Conservation (phyloP, 2,888 invertebrate species). For the Acleris sparsana region DNA sequence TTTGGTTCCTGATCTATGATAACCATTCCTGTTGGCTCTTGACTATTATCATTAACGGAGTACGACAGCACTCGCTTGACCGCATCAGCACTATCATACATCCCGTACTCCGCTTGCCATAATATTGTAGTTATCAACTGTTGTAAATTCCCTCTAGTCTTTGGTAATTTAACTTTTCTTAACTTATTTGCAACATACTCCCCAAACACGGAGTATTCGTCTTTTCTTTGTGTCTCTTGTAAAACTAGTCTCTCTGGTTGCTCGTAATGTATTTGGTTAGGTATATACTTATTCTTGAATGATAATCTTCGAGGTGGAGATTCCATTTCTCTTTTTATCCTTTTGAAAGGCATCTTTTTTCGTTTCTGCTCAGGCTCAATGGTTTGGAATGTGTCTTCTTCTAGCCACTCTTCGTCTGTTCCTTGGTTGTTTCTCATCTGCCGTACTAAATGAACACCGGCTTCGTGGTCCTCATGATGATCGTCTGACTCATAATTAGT, state of each 20-base stretch:
- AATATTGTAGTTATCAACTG: constrained; percentile 74
- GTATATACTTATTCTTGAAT: constrained; percentile 37
- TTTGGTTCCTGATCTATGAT: constrained; percentile 23
- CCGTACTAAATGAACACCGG: constrained; percentile 61
- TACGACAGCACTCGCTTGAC: constrained; percentile 67
- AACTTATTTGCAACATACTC: constrained; percentile 76
- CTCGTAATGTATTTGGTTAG: constrained; percentile 36
- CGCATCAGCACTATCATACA: constrained; percentile 70
- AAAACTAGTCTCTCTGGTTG: constrained; percentile 43
- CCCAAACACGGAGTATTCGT: constrained; percentile 73
- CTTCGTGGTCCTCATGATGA: constrained; percentile 53
- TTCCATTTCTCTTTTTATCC: constrained; percentile 68
- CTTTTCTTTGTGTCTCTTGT: constrained; percentile 54
- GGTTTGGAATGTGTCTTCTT: constrained; percentile 65
- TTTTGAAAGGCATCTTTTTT: constrained; percentile 60
- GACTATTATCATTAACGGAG: constrained; percentile 50
- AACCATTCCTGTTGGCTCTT: constrained; percentile 1
- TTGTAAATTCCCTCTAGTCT: constrained; percentile 70
- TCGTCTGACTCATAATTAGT: constrained; percentile 60
- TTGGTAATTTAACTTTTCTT: constrained; percentile 62
- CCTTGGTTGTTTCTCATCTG: constrained; percentile 61
- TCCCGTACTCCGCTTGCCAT: constrained; percentile 76
- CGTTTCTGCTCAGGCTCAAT: constrained; percentile 58
- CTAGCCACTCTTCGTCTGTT: constrained; percentile 75
- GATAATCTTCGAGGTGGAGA: constrained; percentile 49